Percentiles rank a stretch among this genome's conserved stretches.
Conservation (phyloP, 2,888 invertebrate genomes). For the Amiota mariae region DNA sequence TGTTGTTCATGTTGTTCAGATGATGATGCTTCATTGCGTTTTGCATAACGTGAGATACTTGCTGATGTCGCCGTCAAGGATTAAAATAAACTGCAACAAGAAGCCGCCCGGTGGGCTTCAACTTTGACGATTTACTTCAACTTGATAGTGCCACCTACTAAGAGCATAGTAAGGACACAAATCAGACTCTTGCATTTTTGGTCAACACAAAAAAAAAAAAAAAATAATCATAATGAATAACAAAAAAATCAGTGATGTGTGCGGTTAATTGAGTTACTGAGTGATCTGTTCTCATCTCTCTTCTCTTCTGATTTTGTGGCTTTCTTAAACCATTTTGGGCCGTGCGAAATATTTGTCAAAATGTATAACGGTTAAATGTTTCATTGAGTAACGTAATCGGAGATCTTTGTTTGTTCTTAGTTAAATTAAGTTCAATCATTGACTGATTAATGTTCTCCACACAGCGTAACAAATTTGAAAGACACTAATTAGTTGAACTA, state of each 20-base stretch:
- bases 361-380: slow-evolving; percentile 60
- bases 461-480: slow-evolving; percentile 53
- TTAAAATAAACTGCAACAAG: background rate
- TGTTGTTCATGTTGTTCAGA: slow-evolving; percentile 52
- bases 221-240: background rate
- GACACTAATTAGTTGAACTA: background rate
- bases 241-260: slow-evolving; percentile 56
- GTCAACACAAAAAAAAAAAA: too few relatives aligned
- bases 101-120: slow-evolving; percentile 28
- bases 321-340: slow-evolving; percentile 38
- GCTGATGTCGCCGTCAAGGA: slow-evolving; percentile 54
- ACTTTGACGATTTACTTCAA: slow-evolving; percentile 36
- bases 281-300: background rate
- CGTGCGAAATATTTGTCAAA: slow-evolving; percentile 64
- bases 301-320: too few relatives aligned
- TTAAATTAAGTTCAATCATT: too few relatives aligned
- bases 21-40: slow-evolving; percentile 17
- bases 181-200: too few relatives aligned
- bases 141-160: slow-evolving; percentile 23
- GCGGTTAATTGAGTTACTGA: slow-evolving; percentile 63
- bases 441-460: slow-evolving; percentile 42
- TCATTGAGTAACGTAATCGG: slow-evolving; percentile 49
- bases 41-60: slow-evolving; percentile 44
- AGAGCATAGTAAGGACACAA: background rate
- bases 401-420: slow-evolving; percentile 44